Conservation (phyloP, 2,113 vertebrate species). For the Paedocypris sp. region DNA sequence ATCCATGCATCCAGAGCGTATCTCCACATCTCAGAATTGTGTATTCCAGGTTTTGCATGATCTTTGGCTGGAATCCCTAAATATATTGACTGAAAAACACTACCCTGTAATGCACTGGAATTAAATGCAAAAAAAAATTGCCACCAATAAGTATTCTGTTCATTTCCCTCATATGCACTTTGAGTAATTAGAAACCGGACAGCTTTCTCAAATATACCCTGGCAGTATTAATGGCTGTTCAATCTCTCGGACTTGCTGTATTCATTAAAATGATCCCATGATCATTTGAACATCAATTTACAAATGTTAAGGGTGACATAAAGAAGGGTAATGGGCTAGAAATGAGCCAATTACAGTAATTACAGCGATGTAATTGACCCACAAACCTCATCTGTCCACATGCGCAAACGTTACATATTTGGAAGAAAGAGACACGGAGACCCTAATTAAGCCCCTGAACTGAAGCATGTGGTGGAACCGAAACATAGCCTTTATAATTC, state of each 20-base stretch:
- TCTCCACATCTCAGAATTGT: too few relatives aligned
- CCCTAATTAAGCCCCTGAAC: slow-evolving; percentile 46
- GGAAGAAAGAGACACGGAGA: background rate
- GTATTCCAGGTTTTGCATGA: too few relatives aligned
- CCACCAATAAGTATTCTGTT: too few relatives aligned
- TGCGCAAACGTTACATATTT: slow-evolving; percentile 28
- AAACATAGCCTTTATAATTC: too few relatives aligned
- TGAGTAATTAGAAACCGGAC: too few relatives aligned
- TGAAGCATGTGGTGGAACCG: slow-evolving; percentile 36
- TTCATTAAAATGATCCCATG: slow-evolving; percentile 40
- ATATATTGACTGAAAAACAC: too few relatives aligned
- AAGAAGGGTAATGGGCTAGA: slow-evolving; percentile 54
- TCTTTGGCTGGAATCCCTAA: too few relatives aligned
- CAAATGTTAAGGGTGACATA: slow-evolving; percentile 46
- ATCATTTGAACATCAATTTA: slow-evolving; percentile 52
- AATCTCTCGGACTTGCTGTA: slow-evolving; percentile 21
- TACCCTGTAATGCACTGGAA: too few relatives aligned
- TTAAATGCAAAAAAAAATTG: too few relatives aligned
- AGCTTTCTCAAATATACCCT: too few relatives aligned
- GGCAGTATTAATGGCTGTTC: slow-evolving; percentile 44
- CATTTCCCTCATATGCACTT: too few relatives aligned
- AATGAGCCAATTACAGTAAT: slow-evolving; percentile 55
- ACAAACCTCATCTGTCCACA: slow-evolving; percentile 43
- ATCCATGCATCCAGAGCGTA: too few relatives aligned
- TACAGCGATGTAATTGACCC: slow-evolving; percentile 53